Evolutionary conservation across 2,888 invertebrate species (phyloP), one percentile per base, ranked within the genome.

Genomic region (Caenorhabditis doughertyi): DNA sequence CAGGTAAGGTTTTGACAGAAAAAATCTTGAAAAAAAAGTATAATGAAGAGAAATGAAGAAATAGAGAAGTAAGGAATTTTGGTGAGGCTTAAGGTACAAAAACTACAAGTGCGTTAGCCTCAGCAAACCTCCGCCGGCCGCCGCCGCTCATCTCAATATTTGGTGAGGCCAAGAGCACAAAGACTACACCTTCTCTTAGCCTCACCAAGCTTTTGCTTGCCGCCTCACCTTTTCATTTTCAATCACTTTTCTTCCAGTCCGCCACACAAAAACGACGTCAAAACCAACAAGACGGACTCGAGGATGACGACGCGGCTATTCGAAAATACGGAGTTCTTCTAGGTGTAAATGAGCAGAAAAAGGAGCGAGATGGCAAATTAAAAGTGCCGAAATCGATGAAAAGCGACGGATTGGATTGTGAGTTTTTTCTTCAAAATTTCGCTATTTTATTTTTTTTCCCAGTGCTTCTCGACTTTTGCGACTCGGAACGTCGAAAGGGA

Each of bases 341-440:
- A 3, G 79, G 79, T 32, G 53, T 81, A 11, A 77, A 60, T 62
- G 83, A 83, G 39, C 47, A 73, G 23, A 79, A 83, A 47, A 79
- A 70, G 53, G 79, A 83, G 29, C 21, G 65, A 32, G 71, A 79
- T 47, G 83, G 83, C 21, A 32, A 32, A 18, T 16, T 71, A 49
- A 85, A 84, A 55, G 73, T 82, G 47, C 79, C 82, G 21, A 81
- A 80, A 35, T 49, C 73, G 9, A 74, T 86, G 70, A 73, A 58
- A 23, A 68, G 56, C 29, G 86, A 86, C 47, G 86, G 86, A 29
- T 55, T 86, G 25, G 86, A 86, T 56, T 32, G 86, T 86, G 49
- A 73, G 70, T 44, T 44, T 51, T 65, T 21, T 32, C 23, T 18
- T 27, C n/a, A 65, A 55, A 16, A 39, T 21, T 7, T 53, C 44